Base-by-base conservation (phyloP, 2,113 vertebrate genomes). In the Pelmatolapia mariae region DNA sequence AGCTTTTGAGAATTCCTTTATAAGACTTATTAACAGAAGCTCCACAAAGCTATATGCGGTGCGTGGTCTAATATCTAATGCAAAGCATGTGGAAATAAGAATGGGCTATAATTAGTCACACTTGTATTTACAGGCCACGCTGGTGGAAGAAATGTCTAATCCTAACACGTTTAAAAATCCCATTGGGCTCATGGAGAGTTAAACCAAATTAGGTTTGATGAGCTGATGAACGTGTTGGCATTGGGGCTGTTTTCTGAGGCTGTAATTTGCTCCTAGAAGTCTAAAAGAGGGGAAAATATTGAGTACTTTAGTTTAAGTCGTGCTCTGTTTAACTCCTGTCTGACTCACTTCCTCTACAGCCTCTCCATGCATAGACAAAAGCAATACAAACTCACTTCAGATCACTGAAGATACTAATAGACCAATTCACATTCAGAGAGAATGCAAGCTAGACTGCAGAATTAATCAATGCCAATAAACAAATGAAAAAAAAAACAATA, bases 331-430 rank as follows among this genome's bases (percentile, higher is more conserved):
- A 90, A 94, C 81, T 89, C 84, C 87, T 87, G 95, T 95, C 94
- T 96, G 92, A 92, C 87, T 80, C 71, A 93, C 92, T 96, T 96
- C 94, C 92, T 94, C 85, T 93, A 78, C 78, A 61, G 53, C 79
- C 71, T 59, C 71, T 54, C 40, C 52, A 15, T 66, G 76, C 82
- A 52, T 1, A 29, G 3, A 59, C 19, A 45, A 52, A 87, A 47
- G 59, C 68, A 84, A 26, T 24, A 45, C 47, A 1, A 22, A 33
- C n/a, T 57, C 31, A 82, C 59, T 61, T 2, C 0, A 76, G 36
- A 45, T 31, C 24, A 29, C 71, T 50, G 16, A 81, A 83, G 68
- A 86, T 63, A 61, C 54, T 33, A 52, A 80, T 24, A 81, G 26
- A 47, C 40, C 68, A 45, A 11, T 66, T 40, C 12, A 22, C 4